Percentiles rank a stretch among this genome's conserved stretches.
phyloP scores from a whole-genome alignment of 2,113 vertebrate genomes.

The Acrocephalus arundinaceus region DNA sequence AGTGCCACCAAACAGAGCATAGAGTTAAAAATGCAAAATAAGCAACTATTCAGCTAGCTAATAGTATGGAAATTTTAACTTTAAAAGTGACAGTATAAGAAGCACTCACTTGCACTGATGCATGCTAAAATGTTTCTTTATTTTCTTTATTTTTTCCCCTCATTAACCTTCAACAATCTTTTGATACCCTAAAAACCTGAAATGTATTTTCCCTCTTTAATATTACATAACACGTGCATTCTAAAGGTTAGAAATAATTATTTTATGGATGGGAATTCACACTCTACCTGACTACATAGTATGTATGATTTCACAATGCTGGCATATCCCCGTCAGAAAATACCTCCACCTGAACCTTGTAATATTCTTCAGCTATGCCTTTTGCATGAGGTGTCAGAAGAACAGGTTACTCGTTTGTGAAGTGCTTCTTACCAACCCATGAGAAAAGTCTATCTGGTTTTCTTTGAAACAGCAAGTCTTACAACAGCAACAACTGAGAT shows the following conservation, averaged over 20 bases:
- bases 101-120: neutral
- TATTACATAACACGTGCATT: neutral
- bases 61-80: neutral
- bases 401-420: neutral
- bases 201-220: neutral
- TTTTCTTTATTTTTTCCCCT: neutral
- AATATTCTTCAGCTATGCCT: neutral
- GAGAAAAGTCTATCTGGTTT: neutral
- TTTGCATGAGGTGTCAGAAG: neutral
- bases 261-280: neutral
- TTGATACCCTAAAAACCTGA: neutral
- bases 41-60: conserved; percentile 14
- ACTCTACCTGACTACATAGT: neutral
- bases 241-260: neutral
- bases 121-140: neutral
- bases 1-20: neutral
- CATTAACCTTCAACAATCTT: neutral
- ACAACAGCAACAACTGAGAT: neutral
- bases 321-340: neutral
- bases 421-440: neutral
- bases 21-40: conserved; percentile 24
- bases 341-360: neutral
- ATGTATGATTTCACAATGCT: neutral
- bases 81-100: neutral
- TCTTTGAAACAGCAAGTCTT: neutral